Evolutionary conservation across 2,888 invertebrate species (phyloP).

Genomic region (Eudemis profundana): DNA sequence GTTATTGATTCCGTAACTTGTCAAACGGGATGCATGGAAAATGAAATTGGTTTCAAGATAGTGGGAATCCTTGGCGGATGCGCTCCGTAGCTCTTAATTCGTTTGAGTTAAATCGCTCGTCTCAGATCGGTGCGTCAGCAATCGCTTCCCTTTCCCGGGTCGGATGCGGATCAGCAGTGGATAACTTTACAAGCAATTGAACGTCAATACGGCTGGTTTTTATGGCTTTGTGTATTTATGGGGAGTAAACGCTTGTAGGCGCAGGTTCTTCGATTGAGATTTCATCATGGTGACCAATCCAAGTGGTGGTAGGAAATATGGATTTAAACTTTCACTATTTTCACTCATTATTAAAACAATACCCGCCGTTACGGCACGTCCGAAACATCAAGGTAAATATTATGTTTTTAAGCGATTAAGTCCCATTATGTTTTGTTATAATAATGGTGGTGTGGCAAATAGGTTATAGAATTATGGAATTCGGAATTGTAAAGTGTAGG

Average conservation of each 20-base stretch:
- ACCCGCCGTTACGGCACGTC: too few relatives aligned
- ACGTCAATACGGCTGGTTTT: constrained; percentile 39
- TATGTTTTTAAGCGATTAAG: too few relatives aligned
- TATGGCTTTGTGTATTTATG: constrained; percentile 29
- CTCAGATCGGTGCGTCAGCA: constrained; percentile 31
- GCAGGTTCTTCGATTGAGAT: constrained; percentile 1
- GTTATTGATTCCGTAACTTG: neutral
- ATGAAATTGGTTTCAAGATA: constrained; percentile 17
- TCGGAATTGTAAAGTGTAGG: too few relatives aligned
- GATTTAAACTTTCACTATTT: too few relatives aligned
- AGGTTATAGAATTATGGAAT: neutral
- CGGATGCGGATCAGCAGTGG: constrained; percentile 34
- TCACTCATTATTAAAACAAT: too few relatives aligned
- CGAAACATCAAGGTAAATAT: too few relatives aligned
- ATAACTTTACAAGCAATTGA: constrained; percentile 44
- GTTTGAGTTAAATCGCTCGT: constrained; percentile 42
- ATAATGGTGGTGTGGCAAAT: neutral
- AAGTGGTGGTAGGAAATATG: too few relatives aligned
- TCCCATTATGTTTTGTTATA: too few relatives aligned
- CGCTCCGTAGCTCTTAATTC: constrained; percentile 23
- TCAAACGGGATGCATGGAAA: constrained; percentile 12
- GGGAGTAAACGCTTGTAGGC: constrained; percentile 6
- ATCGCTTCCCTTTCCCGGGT: constrained; percentile 22
- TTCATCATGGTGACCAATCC: neutral
- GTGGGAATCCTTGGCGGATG: neutral